Evolutionary conservation across 2,113 vertebrate species (phyloP), one percentile per base, ranked within the genome.

Genomic region (Cyanistes caeruleus): DNA sequence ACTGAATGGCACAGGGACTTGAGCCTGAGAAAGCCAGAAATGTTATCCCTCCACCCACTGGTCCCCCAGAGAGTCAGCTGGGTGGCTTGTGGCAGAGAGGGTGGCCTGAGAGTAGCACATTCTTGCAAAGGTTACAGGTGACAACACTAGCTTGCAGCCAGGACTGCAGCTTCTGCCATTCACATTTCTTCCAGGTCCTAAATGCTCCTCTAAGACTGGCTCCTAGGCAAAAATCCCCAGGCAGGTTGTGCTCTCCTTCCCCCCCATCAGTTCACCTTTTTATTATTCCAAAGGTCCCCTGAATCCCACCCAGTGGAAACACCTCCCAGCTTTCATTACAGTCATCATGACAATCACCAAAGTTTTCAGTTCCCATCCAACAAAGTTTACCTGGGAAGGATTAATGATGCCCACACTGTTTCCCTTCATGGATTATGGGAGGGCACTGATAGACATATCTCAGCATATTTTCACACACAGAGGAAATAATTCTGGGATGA

Each of bases 391-490:
- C 16, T 37, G 59, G 46, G 22, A 72, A 88, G 82, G 60, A 79
- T n/a, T 7, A 19, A 79, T 67, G 75, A 58, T 49, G 41, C 35
- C 46, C 37, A 55, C 35, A 11, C 39, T 8, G 6, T 41, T 88
- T 88, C 39, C 63, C 16, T 85, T 49, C 10, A 1, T 5, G 1
- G 37, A 69, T 68, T 52, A 48, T 0, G 0, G 69, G 86, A 41
- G 64, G 28, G 44, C 73, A 62, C 20, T 1, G 0, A 62, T 13
- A 49, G 60, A 78, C 8, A 3, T 15, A 65, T 25, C 51, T 49
- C 67, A 73, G 48, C 0, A 3, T 53, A 5, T 44, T 75, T 64
- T 64, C 49, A 35, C 49, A 9, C 1, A 41, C 19, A 3, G 5
- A 13, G 27, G 48, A 87, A 83, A 72, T 52, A 51, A 33, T 10